Evolutionary conservation across 2,888 invertebrate genomes (phyloP).

Genomic region (Rutpela maculata): DNA sequence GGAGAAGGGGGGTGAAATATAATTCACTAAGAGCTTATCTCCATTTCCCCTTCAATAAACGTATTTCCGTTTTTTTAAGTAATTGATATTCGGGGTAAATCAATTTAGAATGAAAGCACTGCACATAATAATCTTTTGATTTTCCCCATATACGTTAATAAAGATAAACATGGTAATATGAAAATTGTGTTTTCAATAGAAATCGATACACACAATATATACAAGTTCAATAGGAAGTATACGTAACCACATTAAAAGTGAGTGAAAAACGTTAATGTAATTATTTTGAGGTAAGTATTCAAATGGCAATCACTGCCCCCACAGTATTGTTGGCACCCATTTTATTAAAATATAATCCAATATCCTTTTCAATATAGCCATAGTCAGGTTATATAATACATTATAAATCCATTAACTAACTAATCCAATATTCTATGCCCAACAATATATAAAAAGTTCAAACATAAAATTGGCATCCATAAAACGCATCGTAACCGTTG

Average conservation of each 20-base stretch:
- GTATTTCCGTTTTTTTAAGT: too few relatives aligned
- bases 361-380: conserved; percentile 23
- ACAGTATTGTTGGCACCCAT: conserved; percentile 14
- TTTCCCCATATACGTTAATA: neutral
- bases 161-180: neutral
- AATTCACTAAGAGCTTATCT: too few relatives aligned
- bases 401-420: conserved; percentile 27
- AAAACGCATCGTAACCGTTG: conserved; percentile 4
- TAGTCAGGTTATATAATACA: conserved; percentile 24
- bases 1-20: too few relatives aligned
- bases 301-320: conserved; percentile 5
- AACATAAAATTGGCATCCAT: conserved; percentile 21
- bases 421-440: neutral
- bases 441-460: conserved; percentile 17
- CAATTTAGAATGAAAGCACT: too few relatives aligned
- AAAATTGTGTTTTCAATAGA: neutral
- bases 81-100: too few relatives aligned
- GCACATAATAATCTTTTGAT: neutral
- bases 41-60: too few relatives aligned
- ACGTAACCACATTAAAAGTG: conserved; percentile 4
- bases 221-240: conserved; percentile 12
- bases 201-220: conserved; percentile 1
- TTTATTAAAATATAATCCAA: conserved; percentile 24
- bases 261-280: conserved; percentile 8
- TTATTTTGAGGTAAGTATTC: conserved; percentile 15